A percentile compares a stretch with the other conserved stretches of the same genome.
Conservation (phyloP, 2,113 vertebrate genomes). For the Hemichromis elongatus region DNA sequence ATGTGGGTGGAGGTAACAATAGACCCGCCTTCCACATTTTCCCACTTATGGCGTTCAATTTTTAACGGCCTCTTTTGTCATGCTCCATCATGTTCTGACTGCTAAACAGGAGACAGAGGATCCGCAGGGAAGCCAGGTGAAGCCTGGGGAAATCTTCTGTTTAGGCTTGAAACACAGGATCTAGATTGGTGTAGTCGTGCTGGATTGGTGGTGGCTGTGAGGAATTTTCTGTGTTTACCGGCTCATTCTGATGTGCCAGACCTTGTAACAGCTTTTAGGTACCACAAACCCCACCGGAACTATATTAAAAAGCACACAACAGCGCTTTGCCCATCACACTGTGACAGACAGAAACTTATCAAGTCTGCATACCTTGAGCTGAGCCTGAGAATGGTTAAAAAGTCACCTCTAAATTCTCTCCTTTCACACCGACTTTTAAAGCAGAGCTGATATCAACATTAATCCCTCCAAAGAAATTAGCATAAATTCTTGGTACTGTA, state of each 20-base stretch:
- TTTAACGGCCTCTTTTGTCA: conserved; percentile 59
- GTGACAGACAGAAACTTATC: conserved; percentile 31
- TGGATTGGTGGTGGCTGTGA: conserved; percentile 42
- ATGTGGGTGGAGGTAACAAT: conserved; percentile 56
- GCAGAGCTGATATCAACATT: not conserved
- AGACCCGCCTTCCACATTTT: conserved; percentile 48
- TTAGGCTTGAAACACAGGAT: conserved; percentile 52
- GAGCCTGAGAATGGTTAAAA: not conserved
- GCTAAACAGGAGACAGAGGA: conserved; percentile 28
- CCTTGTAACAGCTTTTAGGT: conserved; percentile 57
- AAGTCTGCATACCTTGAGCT: not conserved
- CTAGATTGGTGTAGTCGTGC: conserved; percentile 59
- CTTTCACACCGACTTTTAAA: not conserved
- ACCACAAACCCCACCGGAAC: conserved; percentile 30
- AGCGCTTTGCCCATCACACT: not conserved
- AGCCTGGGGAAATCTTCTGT: conserved; percentile 68
- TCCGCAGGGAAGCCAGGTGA: conserved; percentile 33
- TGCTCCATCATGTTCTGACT: conserved; percentile 50
- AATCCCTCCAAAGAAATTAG: not conserved
- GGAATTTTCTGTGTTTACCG: conserved; percentile 57
- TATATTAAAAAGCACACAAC: conserved; percentile 38
- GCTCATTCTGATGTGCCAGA: conserved; percentile 60
- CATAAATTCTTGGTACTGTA: not conserved
- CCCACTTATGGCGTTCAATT: conserved; percentile 56
- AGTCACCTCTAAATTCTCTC: not conserved